Percentiles rank a stretch among this genome's conserved stretches.
Evolutionary conservation across 2,888 invertebrate genomes (phyloP).

Genomic region (Acrobasis consociella): DNA sequence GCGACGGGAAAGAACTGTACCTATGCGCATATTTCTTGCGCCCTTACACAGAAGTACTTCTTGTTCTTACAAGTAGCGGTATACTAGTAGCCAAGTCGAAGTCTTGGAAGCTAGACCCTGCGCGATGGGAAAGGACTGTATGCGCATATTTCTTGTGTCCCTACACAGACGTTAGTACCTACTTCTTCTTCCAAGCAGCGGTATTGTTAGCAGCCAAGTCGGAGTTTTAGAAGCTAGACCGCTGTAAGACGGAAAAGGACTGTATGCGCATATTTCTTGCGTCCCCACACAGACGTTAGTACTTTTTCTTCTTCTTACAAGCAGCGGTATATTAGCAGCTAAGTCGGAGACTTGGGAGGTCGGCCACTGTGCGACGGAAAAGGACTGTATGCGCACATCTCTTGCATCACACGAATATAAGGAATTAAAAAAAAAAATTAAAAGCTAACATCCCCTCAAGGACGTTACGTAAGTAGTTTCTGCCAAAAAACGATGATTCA

Average conservation of each 20-base stretch:
- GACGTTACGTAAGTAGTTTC: no score
- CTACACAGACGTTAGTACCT: constrained; percentile 85
- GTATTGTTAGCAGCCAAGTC: no score
- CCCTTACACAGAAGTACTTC: no score
- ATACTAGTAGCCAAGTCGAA: constrained; percentile 73
- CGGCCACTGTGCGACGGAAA: constrained; percentile 84
- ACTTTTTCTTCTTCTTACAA: constrained; percentile 61
- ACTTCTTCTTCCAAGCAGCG: not conserved
- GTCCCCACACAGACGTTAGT: constrained; percentile 84
- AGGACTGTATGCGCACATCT: constrained; percentile 81
- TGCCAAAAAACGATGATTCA: no score
- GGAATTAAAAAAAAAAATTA: no score
- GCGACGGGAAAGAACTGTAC: no score
- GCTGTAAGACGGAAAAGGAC: no score
- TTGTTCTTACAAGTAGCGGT: constrained; percentile 39
- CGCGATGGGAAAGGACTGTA: constrained; percentile 86
- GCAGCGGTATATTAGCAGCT: constrained; percentile 62
- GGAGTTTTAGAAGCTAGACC: no score
- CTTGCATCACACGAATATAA: no score
- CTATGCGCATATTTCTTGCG: no score
- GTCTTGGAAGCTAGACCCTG: constrained; percentile 79
- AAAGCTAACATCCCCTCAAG: no score
- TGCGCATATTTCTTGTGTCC: constrained; percentile 82
- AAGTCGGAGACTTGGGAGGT: constrained; percentile 78
- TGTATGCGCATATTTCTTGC: constrained; percentile 75